Evolutionary conservation across 1,140 invertebrate genomes (phyloP).

Genomic region (Andricus grossulariae): DNA sequence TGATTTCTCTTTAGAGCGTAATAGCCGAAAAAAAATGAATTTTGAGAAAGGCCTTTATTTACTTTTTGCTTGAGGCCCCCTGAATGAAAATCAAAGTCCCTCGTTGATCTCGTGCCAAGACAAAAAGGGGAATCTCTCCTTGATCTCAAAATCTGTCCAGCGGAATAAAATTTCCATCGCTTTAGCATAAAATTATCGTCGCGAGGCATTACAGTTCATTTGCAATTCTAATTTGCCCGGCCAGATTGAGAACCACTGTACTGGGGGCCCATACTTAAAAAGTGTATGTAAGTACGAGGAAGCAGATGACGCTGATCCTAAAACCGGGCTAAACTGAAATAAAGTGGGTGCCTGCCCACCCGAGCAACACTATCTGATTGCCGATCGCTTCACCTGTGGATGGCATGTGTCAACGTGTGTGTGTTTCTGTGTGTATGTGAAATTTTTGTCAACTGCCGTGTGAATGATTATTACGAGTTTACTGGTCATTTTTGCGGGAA

Average conservation of each 20-base stretch:
- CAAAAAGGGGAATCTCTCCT: constrained; percentile 3
- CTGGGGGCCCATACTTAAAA: neutral
- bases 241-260: constrained; percentile 38
- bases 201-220: constrained; percentile 34
- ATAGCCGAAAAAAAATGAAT: too few relatives aligned
- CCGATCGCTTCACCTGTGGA: constrained; percentile 18
- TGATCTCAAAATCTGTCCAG: constrained; percentile 39
- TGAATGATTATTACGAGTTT: neutral
- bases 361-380: constrained; percentile 25
- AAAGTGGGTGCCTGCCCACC: constrained; percentile 13
- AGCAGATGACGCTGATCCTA: constrained; percentile 16
- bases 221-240: constrained; percentile 43
- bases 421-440: neutral
- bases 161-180: constrained; percentile 37
- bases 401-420: neutral
- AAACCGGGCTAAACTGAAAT: constrained; percentile 18
- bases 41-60: too few relatives aligned
- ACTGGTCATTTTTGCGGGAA: too few relatives aligned
- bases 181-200: constrained; percentile 37
- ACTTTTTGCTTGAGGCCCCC: neutral
- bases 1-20: too few relatives aligned
- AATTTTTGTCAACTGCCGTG: neutral
- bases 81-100: neutral
- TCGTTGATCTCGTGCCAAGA: neutral
- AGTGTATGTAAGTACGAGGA: neutral